Percentiles rank a stretch among this genome's conserved stretches.
Conservation (phyloP, 1,140 invertebrate genomes). For the Papilio glaucus region DNA sequence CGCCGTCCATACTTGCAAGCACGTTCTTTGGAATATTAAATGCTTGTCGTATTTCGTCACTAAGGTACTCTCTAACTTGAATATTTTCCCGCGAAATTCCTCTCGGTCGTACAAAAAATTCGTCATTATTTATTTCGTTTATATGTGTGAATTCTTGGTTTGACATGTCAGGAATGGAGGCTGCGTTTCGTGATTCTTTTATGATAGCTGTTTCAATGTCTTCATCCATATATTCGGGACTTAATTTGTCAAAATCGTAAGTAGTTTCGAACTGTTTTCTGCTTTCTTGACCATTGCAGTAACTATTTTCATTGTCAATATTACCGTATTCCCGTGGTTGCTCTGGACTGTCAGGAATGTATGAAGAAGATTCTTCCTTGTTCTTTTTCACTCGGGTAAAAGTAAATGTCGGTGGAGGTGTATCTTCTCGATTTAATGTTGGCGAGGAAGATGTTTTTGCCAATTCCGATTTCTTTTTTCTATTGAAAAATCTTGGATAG, state of each 20-base stretch:
- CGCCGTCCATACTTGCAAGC: conserved; percentile 84
- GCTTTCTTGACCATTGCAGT: conserved; percentile 50
- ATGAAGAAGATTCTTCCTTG: conserved; percentile 49
- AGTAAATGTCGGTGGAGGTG: conserved; percentile 76
- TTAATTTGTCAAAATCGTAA: conserved; percentile 74
- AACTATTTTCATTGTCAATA: conserved; percentile 55
- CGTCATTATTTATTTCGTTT: conserved; percentile 93
- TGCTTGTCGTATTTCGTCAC: conserved; percentile 90
- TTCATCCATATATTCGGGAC: conserved; percentile 62
- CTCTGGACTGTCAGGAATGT: conserved; percentile 66
- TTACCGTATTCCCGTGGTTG: conserved; percentile 74
- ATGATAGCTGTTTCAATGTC: conserved; percentile 49
- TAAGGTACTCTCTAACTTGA: conserved; percentile 89
- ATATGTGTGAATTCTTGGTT: conserved; percentile 83
- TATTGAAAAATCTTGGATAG: conserved; percentile 89
- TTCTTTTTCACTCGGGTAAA: conserved; percentile 73
- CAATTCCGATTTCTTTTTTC: conserved; percentile 82
- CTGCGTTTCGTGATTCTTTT: conserved; percentile 46
- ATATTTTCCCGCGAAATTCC: conserved; percentile 93
- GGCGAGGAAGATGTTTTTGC: conserved; percentile 75
- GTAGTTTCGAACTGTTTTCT: conserved; percentile 64
- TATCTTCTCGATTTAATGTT: conserved; percentile 77
- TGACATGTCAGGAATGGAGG: conserved; percentile 61
- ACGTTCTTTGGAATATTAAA: conserved; percentile 87
- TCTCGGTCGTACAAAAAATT: conserved; percentile 91